Percentiles rank a stretch among this genome's conserved stretches.
These are phyloP conservation scores for Hippotragus niger DNA, from an alignment of 2,113 vertebrate genomes.

Conservation along the genomic window DNA sequence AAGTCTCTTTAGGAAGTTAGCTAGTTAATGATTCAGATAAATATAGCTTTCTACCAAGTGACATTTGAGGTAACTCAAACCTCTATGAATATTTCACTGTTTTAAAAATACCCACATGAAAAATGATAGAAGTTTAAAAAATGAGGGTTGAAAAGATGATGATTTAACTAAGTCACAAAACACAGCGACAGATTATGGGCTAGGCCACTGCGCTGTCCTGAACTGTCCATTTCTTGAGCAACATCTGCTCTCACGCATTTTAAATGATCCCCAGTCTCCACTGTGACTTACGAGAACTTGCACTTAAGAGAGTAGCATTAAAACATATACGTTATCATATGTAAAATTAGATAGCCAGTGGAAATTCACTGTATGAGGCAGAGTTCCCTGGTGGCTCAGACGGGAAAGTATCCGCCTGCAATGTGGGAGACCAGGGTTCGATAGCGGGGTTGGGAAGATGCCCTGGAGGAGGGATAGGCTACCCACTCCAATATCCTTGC, in stretches of 20 bases:
- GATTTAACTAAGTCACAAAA: not conserved
- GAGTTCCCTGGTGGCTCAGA: not conserved
- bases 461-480: not conserved
- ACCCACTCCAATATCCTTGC: not conserved
- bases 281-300: not conserved
- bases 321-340: not conserved
- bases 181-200: not conserved
- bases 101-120: not conserved
- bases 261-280: not conserved
- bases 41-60: not conserved
- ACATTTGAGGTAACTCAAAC: not conserved
- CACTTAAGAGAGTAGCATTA: not conserved
- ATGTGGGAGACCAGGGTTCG: not conserved
- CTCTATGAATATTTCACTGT: not conserved
- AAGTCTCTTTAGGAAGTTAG: not conserved
- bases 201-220: not conserved
- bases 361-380: not conserved
- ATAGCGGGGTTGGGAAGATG: not conserved
- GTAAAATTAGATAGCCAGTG: not conserved
- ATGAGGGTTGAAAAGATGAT: not conserved
- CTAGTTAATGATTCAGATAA: not conserved
- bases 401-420: not conserved
- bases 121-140: not conserved
- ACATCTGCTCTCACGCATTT: not conserved
- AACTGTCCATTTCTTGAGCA: not conserved